Evolutionary conservation across 2,113 vertebrate species (phyloP), one percentile per base, ranked within the genome.

Genomic region (Spea multiplicata): DNA sequence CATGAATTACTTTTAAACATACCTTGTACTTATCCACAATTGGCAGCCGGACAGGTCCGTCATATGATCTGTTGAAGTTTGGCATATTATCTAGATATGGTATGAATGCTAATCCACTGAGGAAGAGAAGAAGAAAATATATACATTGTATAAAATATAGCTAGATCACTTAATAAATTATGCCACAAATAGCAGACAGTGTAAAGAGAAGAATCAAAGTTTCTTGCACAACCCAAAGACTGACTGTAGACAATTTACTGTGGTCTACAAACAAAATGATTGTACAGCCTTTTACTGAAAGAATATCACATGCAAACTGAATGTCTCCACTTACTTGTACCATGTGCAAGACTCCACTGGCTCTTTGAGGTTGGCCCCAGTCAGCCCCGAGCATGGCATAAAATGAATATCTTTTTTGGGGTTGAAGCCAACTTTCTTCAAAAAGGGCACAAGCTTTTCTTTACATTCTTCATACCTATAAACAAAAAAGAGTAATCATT

Each of bases 21-120:
- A 99, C 97, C 96, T 98, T 98, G 84, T 99, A 99, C 85, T 99
- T 99, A 91, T 99, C 97, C 81, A 99, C 97, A 71, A 99, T 99
- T 82, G 97, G 95, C 90, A 99, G 94, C 90, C 97, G 94, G 89
- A 99, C 95, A 61, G 96, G 96, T 86, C 97, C 97, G 82, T 97
- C 95, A 80, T 84, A 91, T 86, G 96, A 95, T 91, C 97, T 94
- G 91, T 90, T 95, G 90, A 97, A 97, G 88, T 94, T 96, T 95
- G 97, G 96, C 95, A 99, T 92, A 87, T 95, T 96, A 90, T 99
- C 97, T 92, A 99, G 90, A 89, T 99, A 97, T 49, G 95, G 82
- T 90, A 99, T 99, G 92, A 99, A 99, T 44, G 97, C 95, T 89
- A 99, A 92, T 55, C 97, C 97, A 84, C 97, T 99, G 86, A 74